Evolutionary conservation across 2,888 invertebrate genomes (phyloP), one percentile per base, ranked within the genome.

Genomic region (Hesperia comma): DNA sequence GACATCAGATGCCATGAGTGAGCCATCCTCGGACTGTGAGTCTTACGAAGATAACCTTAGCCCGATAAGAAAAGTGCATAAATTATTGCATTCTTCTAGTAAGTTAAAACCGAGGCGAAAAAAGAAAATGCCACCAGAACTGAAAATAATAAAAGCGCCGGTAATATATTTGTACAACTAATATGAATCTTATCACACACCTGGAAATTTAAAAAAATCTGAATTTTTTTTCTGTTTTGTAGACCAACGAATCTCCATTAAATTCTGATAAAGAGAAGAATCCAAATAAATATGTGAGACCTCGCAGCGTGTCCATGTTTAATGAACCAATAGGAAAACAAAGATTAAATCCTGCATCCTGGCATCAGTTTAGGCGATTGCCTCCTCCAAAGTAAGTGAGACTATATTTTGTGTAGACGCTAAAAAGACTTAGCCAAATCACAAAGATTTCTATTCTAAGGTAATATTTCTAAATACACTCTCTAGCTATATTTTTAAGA

Each of bases 1-100:
- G 70, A 95, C 95, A 54, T 95, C 95, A 8, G 95, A 95, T 81
- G 95, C 95, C 0, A 95, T 95, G 74, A 94, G 95, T 3, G 95
- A 95, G 77, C 90, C 87, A 60, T 94, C 95, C 10, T 94, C 94
- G 0, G 95, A 95, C 72, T 95, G 94, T 63, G 94, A 94, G 75
- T 90, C 93, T 2, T 83, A 80, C 49, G 92, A 90, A 60, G 90
- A 89, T 68, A 87, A 84, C 70, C 80, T 87, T n/a, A 93, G 92
- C 72, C 92, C 93, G 46, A 79, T 92, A 41, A 84, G 90, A 76
- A 81, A 88, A 76, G 84, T 90, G 2, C 90, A 90, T 62, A 93
- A 88, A 75, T 76, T 92, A 55, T 75, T 93, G 55, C 86, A 89
- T 69, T 81, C 85, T 1, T 79, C 86, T 17, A 75, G 79, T 4